phyloP scores from a whole-genome alignment of 2,113 vertebrate genomes.

The Dipodomys stephensi region DNA sequence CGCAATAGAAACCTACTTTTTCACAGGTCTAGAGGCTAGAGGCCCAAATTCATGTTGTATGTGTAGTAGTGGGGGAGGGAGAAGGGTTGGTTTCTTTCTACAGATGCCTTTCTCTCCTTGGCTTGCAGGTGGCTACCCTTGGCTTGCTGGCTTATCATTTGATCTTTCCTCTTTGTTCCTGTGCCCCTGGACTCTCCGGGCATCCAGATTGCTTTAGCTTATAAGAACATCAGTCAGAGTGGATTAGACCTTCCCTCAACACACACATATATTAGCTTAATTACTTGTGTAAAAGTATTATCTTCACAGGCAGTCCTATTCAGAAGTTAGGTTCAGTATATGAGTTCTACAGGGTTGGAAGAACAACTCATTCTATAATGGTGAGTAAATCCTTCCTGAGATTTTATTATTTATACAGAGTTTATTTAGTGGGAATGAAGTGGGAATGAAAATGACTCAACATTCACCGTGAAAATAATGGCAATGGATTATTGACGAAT shows the following conservation, averaged over 20 bases:
- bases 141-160: neutral
- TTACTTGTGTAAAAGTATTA: neutral
- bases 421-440: neutral
- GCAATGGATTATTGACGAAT: neutral
- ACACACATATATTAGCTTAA: neutral
- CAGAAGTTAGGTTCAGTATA: neutral
- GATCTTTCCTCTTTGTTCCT: neutral
- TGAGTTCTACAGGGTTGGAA: neutral
- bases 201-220: neutral
- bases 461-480: neutral
- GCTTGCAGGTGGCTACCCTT: neutral
- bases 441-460: constrained; percentile 16
- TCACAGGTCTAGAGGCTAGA: neutral
- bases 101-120: neutral
- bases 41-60: neutral
- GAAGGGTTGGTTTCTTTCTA: neutral
- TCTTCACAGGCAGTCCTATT: neutral
- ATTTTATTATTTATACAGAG: constrained; percentile 20
- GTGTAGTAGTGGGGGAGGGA: too few species aligned
- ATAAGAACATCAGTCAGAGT: neutral
- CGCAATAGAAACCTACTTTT: neutral
- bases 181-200: neutral
- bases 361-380: neutral
- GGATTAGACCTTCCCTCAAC: neutral
- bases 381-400: neutral